Base-by-base conservation (phyloP, 2,888 invertebrate genomes). In the Andrena chrysosceles region DNA sequence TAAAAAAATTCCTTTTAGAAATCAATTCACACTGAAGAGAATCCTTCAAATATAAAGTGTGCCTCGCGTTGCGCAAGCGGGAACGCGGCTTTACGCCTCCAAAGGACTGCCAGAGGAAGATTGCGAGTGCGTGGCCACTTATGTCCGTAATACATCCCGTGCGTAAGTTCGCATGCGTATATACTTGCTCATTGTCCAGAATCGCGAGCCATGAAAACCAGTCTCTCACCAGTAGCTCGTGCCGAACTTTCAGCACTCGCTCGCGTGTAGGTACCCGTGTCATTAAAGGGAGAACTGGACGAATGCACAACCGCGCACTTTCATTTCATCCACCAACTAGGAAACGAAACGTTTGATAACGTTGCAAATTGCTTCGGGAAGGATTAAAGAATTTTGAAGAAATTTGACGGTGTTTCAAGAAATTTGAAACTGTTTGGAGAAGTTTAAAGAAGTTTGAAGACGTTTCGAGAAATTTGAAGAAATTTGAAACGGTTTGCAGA, bases 121-220 rank as follows among this genome's bases (percentile, higher is more conserved):
- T 84, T 66, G 84, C 73, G 23, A 79, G 73, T 73, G 67, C 73
- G 74, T 71, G 66, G 59, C 81, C 77, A 77, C 85, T 85, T 89
- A 81, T 63, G 74, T 81, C 59, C 81, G 66, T 84, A 75, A 84
- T 71, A 42, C 83, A 81, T 85, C 81, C 83, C 80, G 79, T 74
- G 80, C 75, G 84, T 81, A 85, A 84, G 84, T 84, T 87, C 77
- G 83, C 81, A 80, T 81, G 77, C 67, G 71, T 33, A 73, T 78
- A 73, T 62, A 81, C 66, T 72, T 54, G 52, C 67, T 88, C 87
- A 91, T 91, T 91, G 91, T 91, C 90, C 91, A 81, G 83, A 89
- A 90, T 90, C 91, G 90, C 69, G 81, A 83, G 89, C 85, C 91
- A 91, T 91, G 91, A 91, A 91, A 91, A 78, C 83, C 85, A 87